Conservation (phyloP, 1,140 invertebrate species). For the Proctacanthus coquilletti region DNA sequence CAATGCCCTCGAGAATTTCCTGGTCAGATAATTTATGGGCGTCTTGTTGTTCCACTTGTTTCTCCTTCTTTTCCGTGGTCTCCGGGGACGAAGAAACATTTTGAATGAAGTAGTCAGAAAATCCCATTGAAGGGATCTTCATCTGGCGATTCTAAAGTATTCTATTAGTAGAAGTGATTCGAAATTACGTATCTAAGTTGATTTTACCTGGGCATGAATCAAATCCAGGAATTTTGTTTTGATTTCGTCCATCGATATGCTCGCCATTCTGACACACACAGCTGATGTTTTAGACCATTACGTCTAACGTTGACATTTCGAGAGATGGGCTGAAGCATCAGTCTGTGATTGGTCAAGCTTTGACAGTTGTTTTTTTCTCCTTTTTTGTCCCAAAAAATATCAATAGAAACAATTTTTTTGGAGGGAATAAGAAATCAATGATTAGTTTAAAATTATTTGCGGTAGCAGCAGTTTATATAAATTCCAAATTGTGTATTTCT, state of each 20-base stretch:
- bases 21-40: conserved; percentile 43
- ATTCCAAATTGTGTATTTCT: too few relatives aligned
- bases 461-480: too few relatives aligned
- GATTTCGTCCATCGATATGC: conserved; percentile 38
- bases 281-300: too few relatives aligned
- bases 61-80: conserved; percentile 3
- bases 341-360: too few relatives aligned
- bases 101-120: conserved; percentile 33
- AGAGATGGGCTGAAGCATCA: too few relatives aligned
- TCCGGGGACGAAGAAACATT: conserved; percentile 16
- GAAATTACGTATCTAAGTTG: not conserved
- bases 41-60: conserved; percentile 25
- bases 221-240: conserved; percentile 35
- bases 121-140: conserved; percentile 39
- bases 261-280: too few relatives aligned
- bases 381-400: too few relatives aligned
- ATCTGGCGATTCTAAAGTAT: conserved; percentile 24
- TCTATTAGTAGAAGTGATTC: not conserved
- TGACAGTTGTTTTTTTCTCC: too few relatives aligned
- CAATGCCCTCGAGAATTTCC: conserved; percentile 55
- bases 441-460: too few relatives aligned
- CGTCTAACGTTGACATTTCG: too few relatives aligned
- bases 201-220: conserved; percentile 35
- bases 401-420: too few relatives aligned
- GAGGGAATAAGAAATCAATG: too few relatives aligned